Base-by-base conservation (phyloP, 2,797 vertebrate species). In the Phrynocephalus vlangalii region DNA sequence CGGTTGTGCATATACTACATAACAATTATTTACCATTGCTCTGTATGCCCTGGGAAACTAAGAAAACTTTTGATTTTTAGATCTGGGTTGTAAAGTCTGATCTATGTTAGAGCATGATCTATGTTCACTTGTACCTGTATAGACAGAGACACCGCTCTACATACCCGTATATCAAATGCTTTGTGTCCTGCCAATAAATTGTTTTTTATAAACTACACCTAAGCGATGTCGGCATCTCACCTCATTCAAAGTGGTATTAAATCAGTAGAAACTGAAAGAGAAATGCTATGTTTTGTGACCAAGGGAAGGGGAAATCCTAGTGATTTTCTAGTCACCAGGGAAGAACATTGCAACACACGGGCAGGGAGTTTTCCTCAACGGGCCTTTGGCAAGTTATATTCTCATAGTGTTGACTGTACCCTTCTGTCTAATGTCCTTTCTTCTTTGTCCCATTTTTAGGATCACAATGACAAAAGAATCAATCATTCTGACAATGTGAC, bases 151-250 rank as follows among this genome's bases (percentile, higher is more conserved):
- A 79, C 3, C 33, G 7, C 33, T 38, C 70, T 68, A 11, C 2
- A 84, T 5, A n/a, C n/a, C 38, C 4, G 38, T 44, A 44, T 44
- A 83, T 5, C 77, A 73, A 63, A 76, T 56, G 87, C 11, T 63
- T 50, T 33, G 3, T 73, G 44, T 71, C 70, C 18, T 26, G 84
- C 82, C 85, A 6, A 82, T 44, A 5, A 68, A 83, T 5, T 63
- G 81, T 24, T 8, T 38, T 30, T 38, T 8, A 1, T 91, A 84
- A 33, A 88, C 6, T 16, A 87, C 79, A 88, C 52, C 24, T 0
- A 92, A 87, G 20, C 60, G 84, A 63, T 44, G 11, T 56, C 75
- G 68, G 6, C 13, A 24, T 10, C 68, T 10, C 56, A 89, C 33
- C 76, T 86, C 1, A 6, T 15, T 30, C 22, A 76, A 67, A 11